Conservation (phyloP, 2,888 invertebrate genomes). For the Dryobota labecula region DNA sequence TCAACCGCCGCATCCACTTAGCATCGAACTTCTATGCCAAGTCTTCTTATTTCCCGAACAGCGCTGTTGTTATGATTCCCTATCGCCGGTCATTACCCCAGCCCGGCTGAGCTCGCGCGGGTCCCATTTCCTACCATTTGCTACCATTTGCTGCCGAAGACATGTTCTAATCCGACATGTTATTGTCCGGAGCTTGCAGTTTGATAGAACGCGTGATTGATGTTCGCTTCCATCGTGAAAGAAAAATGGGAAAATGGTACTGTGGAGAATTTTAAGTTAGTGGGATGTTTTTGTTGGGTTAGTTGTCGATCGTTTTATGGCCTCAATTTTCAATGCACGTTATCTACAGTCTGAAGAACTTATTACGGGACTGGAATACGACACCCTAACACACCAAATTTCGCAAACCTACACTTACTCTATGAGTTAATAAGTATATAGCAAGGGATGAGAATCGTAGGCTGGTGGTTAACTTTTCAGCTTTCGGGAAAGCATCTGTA, state of each 20-base stretch:
- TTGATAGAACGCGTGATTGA: slow-evolving; percentile 51
- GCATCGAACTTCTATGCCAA: background rate
- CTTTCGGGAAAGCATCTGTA: background rate
- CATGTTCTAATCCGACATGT: slow-evolving; percentile 59
- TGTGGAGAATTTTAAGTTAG: slow-evolving; percentile 13
- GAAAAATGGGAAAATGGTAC: slow-evolving; percentile 23
- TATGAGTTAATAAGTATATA: background rate
- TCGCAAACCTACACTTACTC: no score
- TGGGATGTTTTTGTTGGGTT: background rate
- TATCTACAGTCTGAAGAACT: background rate
- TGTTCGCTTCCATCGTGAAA: slow-evolving; percentile 23
- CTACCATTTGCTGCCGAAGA: slow-evolving; percentile 61
- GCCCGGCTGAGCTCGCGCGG: slow-evolving; percentile 52
- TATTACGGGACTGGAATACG: background rate
- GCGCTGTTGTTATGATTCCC: slow-evolving; percentile 72
- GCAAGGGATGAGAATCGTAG: background rate
- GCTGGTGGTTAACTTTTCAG: background rate
- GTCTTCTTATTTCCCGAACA: slow-evolving; percentile 71
- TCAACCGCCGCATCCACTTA: slow-evolving; percentile 47
- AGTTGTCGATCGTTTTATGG: background rate
- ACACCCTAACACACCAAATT: background rate
- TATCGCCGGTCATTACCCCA: slow-evolving; percentile 69
- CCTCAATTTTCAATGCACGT: background rate
- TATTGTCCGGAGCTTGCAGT: slow-evolving; percentile 57
- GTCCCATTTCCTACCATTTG: slow-evolving; percentile 68